Percentiles rank a stretch among this genome's conserved stretches.
These are phyloP conservation scores for Neofelis nebulosa DNA, from an alignment of 2,113 vertebrate species.

Conservation along the genomic window DNA sequence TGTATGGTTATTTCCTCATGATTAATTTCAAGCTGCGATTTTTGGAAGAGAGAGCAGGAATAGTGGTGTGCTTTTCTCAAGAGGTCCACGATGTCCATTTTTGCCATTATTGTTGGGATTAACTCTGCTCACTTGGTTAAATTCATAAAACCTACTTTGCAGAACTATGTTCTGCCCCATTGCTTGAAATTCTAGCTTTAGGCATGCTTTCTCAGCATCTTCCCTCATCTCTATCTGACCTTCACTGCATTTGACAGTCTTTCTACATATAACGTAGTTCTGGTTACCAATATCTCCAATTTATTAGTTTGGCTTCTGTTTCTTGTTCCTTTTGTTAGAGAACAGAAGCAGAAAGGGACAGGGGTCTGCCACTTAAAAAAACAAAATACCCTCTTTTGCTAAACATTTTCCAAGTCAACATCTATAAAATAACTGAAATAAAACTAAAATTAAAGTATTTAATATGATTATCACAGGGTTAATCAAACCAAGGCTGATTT, in stretches of 20 bases:
- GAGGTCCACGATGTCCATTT: not conserved
- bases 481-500: not conserved
- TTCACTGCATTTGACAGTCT: not conserved
- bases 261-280: not conserved
- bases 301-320: not conserved
- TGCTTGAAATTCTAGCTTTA: not conserved
- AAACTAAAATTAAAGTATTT: slow-evolving; percentile 32
- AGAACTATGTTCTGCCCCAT: not conserved
- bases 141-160: not conserved
- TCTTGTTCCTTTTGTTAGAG: not conserved
- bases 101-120: not conserved
- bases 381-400: not conserved
- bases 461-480: not conserved
- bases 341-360: not conserved
- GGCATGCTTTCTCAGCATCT: not conserved
- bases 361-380: not conserved
- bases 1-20: not conserved
- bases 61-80: not conserved
- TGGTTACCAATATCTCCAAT: not conserved
- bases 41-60: not conserved
- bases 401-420: not conserved
- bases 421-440: not conserved
- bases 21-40: not conserved
- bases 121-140: not conserved
- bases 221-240: not conserved